Evolutionary conservation across 2,888 invertebrate genomes (phyloP), one percentile per base, ranked within the genome.

Genomic region (Cerastis rubricosa): DNA sequence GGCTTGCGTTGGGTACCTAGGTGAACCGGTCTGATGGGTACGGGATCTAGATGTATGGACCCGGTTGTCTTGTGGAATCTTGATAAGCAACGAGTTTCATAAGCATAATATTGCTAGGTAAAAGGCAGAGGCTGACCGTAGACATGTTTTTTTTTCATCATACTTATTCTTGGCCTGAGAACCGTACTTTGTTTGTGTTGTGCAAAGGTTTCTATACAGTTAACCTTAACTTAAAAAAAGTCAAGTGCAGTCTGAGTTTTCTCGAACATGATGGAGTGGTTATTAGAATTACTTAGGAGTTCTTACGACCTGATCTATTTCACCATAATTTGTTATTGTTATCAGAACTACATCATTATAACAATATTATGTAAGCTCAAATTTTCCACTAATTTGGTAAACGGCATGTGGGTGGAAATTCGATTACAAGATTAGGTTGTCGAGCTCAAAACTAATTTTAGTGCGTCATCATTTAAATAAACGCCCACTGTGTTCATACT

Each of bases 31-130:
- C 65, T 71, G 54, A 40, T 14, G 12, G 54, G 25, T 43, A 29
- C 35, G 3, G 29, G 12, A 72, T 70, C 65, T 64, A 70, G 45
- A 72, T 70, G 43, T 63, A 40, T 35, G 40, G 8, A 43, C 25
- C 2, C 17, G 7, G 29, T 57, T 71, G 63, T 69, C 49, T 69
- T 19, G 65, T 19, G 1, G 47, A 64, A 77, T 68, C 71, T 61
- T 54, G 64, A 74, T 71, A 54, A 57, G 35, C n/a, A 35, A 35
- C 17, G 43, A 63, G 17, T 40, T 63, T 68, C 2, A 49, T 40
- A 75, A 45, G 29, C 14, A 17, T 43, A 29, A 4, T 49, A 29
- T 49, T 35, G 25, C 45, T n/a, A 40, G 19, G 35, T n/a, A n/a
- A n/a, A n/a, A 14, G 25, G n/a, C n/a, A 35, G 35, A 35, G 3